A percentile compares a stretch with the other conserved stretches of the same genome.
Evolutionary conservation across 2,888 invertebrate genomes (phyloP).

Genomic region (Andrena camellia): DNA sequence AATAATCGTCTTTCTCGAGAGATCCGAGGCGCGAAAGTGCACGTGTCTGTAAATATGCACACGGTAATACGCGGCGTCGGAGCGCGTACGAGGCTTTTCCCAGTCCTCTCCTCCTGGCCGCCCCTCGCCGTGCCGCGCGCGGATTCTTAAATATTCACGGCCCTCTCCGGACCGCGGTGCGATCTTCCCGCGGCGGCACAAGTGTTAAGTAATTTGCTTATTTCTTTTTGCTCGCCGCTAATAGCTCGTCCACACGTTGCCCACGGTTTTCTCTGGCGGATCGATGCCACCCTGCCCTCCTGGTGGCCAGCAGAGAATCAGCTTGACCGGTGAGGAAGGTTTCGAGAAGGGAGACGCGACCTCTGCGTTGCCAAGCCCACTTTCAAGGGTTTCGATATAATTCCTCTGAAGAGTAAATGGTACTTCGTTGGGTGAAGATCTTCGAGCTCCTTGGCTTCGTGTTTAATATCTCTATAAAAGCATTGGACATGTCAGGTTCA

Average conservation of each 20-base stretch:
- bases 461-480: no score
- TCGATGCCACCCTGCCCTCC: slow-evolving; percentile 30
- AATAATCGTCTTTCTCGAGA: slow-evolving; percentile 77
- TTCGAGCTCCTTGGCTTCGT: no score
- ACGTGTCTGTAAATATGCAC: slow-evolving; percentile 78
- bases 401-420: no score
- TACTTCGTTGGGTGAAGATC: no score
- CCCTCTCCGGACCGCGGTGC: slow-evolving; percentile 50
- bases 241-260: slow-evolving; percentile 61
- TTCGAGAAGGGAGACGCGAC: background rate
- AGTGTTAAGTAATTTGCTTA: slow-evolving; percentile 75
- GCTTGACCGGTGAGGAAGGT: background rate
- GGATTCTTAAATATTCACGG: slow-evolving; percentile 65
- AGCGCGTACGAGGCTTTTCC: slow-evolving; percentile 59
- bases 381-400: no score
- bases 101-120: slow-evolving; percentile 13
- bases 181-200: slow-evolving; percentile 52
- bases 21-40: slow-evolving; percentile 80
- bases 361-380: no score
- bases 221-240: slow-evolving; percentile 64
- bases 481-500: no score
- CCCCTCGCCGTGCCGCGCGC: background rate
- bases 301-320: background rate
- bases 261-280: slow-evolving; percentile 47
- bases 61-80: slow-evolving; percentile 66